Conservation (phyloP, 1,140 invertebrate genomes). For the Gryllus bimaculatus region DNA sequence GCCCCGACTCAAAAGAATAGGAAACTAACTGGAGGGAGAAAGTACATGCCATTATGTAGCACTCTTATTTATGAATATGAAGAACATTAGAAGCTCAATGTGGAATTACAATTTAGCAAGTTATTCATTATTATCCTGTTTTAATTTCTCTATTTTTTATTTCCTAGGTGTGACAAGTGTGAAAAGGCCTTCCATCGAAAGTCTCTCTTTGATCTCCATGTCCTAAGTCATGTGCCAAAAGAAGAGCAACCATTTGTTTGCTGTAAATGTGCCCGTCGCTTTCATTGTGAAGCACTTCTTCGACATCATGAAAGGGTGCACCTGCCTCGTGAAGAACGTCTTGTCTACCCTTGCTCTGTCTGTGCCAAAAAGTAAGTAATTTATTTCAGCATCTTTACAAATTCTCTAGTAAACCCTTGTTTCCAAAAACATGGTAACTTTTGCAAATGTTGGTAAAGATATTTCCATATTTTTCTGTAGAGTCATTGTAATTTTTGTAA, state of each 20-base stretch:
- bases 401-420: background rate
- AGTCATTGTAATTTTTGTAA: too few relatives aligned
- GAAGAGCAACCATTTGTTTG: slow-evolving; percentile 32
- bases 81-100: too few relatives aligned
- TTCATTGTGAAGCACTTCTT: slow-evolving; percentile 32
- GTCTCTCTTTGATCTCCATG: slow-evolving; percentile 18
- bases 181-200: slow-evolving; percentile 20
- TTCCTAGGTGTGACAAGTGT: slow-evolving; percentile 20
- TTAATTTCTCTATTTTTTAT: background rate
- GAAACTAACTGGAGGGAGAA: too few relatives aligned
- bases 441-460: background rate
- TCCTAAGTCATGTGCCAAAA: slow-evolving; percentile 24
- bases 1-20: too few relatives aligned
- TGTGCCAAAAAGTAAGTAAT: slow-evolving; percentile 29
- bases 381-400: too few relatives aligned
- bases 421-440: background rate
- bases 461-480: too few relatives aligned
- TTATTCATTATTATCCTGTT: too few relatives aligned
- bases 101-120: too few relatives aligned
- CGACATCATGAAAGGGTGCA: slow-evolving; percentile 35
- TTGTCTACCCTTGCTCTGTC: slow-evolving; percentile 32
- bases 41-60: too few relatives aligned
- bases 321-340: slow-evolving; percentile 32
- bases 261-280: slow-evolving; percentile 32
- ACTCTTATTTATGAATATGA: too few relatives aligned